A percentile compares a stretch with the other conserved stretches of the same genome.
phyloP scores from a whole-genome alignment of 2,888 invertebrate species.

The Pristionchus arcanus region DNA sequence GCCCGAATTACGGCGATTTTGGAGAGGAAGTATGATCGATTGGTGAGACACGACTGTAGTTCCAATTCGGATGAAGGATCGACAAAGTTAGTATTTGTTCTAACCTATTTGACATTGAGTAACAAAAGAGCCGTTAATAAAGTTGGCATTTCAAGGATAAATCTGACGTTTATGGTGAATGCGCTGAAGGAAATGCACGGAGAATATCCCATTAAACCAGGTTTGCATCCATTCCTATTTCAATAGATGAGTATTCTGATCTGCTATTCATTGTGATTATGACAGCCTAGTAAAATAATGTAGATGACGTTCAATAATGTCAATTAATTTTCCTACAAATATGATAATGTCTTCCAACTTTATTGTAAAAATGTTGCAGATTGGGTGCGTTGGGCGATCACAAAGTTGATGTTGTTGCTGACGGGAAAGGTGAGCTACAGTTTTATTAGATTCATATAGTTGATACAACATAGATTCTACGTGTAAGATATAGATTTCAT shows the following conservation, averaged over 20 bases:
- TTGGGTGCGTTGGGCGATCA: constrained; percentile 33
- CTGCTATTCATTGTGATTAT: too few relatives aligned
- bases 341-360: neutral
- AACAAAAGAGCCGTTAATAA: neutral
- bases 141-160: neutral
- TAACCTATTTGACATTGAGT: neutral
- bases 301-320: neutral
- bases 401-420: neutral
- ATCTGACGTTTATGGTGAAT: neutral
- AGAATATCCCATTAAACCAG: neutral
- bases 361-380: neutral
- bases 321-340: neutral
- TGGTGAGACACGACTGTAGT: constrained; percentile 23
- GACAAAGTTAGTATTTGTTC: neutral
- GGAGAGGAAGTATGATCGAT: constrained; percentile 34
- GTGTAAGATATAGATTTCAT: neutral
- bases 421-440: neutral
- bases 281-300: too few relatives aligned
- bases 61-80: too few relatives aligned
- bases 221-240: neutral
- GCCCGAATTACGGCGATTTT: neutral
- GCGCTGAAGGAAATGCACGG: neutral
- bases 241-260: neutral
- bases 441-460: neutral
- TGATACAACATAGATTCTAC: neutral